Base-by-base conservation (phyloP, 1,140 invertebrate species). In the Dendrolimus punctatus region DNA sequence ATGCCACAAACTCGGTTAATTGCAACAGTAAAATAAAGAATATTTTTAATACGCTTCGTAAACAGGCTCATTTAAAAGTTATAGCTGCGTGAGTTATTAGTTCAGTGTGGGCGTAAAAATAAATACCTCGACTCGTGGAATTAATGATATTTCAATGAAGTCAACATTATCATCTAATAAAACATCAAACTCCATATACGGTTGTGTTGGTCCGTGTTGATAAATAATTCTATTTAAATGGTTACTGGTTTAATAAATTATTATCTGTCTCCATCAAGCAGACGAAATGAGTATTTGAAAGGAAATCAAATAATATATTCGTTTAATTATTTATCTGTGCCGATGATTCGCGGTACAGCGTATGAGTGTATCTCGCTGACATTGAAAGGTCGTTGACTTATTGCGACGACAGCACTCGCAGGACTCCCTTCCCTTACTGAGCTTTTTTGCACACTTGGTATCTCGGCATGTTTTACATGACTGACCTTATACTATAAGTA, bases 351-450 rank as follows among this genome's bases (percentile, higher is more conserved):
- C 47, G 48, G 54, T 60, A 23, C 23, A 23, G 23, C 23, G 23
- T 23, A 23, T 23, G 62, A 64, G 63, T 65, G 67, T 60, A 57
- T 68, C 64, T 67, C 40, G 62, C 65, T 79, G 79, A 80, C 81
- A 83, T 85, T 85, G 76, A 85, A 66, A 73, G 81, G 66, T 83
- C 75, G 64, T 80, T 81, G 74, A 81, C 81, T 74, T 66, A 66
- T 68, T 62, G 65, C 50, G 56, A 71, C 72, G 70, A 64, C 66
- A 73, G 65, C 71, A 71, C 69, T 67, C 60, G 66, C 64, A 59
- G 44, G 56, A 68, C 60, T 70, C 72, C 68, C 73, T 74, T 69
- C 68, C 61, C 62, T 68, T 58, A 50, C 55, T 47, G 45, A 51
- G 49, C 58, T 63, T 64, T 65, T 66, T 69, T 60, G 23, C 23